Conservation (phyloP, 2,113 vertebrate species). For the Lichenostomus cassidix region DNA sequence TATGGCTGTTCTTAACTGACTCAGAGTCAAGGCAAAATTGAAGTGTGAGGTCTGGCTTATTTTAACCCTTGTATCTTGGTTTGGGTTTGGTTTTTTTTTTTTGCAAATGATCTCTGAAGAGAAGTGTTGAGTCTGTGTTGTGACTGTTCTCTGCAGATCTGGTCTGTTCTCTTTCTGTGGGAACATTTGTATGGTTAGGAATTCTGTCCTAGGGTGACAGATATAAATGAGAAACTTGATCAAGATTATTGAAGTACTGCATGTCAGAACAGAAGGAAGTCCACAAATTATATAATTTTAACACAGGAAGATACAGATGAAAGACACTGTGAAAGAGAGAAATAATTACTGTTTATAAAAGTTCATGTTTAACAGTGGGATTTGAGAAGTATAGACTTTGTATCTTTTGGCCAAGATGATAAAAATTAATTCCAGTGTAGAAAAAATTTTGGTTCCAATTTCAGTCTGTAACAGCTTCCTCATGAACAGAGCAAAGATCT, state of each 20-base stretch:
- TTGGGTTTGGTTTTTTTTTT: neutral
- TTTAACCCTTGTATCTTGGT: neutral
- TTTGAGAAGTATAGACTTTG: neutral
- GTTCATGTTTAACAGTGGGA: neutral
- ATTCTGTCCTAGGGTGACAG: neutral
- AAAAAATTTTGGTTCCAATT: neutral
- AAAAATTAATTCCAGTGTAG: neutral
- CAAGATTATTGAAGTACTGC: neutral
- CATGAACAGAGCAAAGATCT: neutral
- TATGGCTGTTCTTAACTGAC: neutral
- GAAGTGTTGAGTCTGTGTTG: neutral
- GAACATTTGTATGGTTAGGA: neutral
- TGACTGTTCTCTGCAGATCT: neutral
- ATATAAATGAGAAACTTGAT: neutral
- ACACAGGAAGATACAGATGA: neutral
- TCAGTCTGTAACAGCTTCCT: neutral
- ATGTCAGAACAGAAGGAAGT: neutral
- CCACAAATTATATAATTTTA: neutral
- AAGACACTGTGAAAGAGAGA: neutral
- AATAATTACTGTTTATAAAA: neutral
- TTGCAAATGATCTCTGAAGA: neutral
- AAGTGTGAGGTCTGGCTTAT: neutral
- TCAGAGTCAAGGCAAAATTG: neutral
- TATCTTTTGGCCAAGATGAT: neutral
- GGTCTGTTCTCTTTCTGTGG: neutral